Base-by-base conservation (phyloP, 2,113 vertebrate species). In the Hippoglossus stenolepis region DNA sequence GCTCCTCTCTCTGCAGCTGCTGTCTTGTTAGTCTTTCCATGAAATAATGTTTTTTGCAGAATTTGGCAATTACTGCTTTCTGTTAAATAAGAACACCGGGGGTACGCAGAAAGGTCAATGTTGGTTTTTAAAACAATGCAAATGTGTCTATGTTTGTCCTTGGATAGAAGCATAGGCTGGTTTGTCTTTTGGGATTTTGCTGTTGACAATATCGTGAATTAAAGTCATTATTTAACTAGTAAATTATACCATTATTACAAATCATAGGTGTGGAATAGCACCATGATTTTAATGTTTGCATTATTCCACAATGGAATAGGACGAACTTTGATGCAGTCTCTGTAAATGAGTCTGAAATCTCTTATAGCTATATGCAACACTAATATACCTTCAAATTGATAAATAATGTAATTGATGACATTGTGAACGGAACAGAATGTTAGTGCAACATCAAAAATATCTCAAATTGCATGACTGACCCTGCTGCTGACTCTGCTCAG, bases 61-160 rank as follows among this genome's bases (percentile, higher is more conserved):
- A 83, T 82, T 79, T 80, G 63, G 57, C 71, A 78, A 64, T 82
- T 80, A 75, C 70, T 78, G 49, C 59, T 88, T 75, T 82, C 51
- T 65, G 62, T 84, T 65, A 76, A 60, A 79, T 80, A 79, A 82
- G 77, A 79, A 74, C 69, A 14, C 56, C 4, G 2, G 24, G 24
- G 58, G 63, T 74, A 14, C 31, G 20, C 40, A 47, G 74, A 89
- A 90, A 90, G 76, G 86, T 87, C 83, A 91, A 35, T 43, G 68
- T 62, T 76, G 79, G 61, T 77, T 45, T 82, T 72, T 61, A 70
- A 66, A 10, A 59, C 31, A 26, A 64, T 26, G 49, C 53, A 67
- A 53, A 10, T 51, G 10, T 45, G 17, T 77, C 61, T 65, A 17
- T 71, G 47, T 75, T 70, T 75, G 26, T 47, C 49, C 53, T 69